These are phyloP conservation scores for Callyntrura sp. DNA, from an alignment of 2,888 invertebrate genomes.

Conservation along the genomic window DNA sequence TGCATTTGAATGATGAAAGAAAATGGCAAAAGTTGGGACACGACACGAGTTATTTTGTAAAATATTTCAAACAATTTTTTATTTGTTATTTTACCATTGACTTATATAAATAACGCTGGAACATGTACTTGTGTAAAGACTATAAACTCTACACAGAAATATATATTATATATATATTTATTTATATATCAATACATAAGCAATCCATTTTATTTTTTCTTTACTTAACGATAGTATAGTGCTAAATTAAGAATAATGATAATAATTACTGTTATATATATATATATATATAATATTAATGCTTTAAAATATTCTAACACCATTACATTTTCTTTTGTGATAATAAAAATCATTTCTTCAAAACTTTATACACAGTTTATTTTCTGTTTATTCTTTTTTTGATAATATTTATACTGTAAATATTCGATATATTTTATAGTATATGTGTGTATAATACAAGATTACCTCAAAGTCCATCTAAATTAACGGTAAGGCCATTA, in stretches of 20 bases:
- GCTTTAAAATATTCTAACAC: constrained; percentile 54
- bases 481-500: constrained; percentile 75
- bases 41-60: constrained; percentile 57
- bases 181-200: constrained; percentile 70
- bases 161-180: constrained; percentile 50
- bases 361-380: constrained; percentile 17
- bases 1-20: not conserved
- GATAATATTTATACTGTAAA: constrained; percentile 33
- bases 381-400: not conserved
- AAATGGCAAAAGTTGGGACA: not conserved
- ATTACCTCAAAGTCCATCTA: constrained; percentile 63
- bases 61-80: constrained; percentile 77
- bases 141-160: constrained; percentile 69
- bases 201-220: constrained; percentile 68
- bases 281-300: constrained; percentile 26
- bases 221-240: constrained; percentile 64
- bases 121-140: constrained; percentile 75
- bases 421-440: constrained; percentile 11
- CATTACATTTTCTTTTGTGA: constrained; percentile 59
- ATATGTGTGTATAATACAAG: constrained; percentile 19
- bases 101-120: constrained; percentile 77
- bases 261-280: constrained; percentile 18
- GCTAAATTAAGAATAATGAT: not conserved
- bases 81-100: constrained; percentile 71
- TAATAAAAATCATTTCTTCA: constrained; percentile 73